phyloP scores from a whole-genome alignment of 2,113 vertebrate species.

The Ciconia maguari region DNA sequence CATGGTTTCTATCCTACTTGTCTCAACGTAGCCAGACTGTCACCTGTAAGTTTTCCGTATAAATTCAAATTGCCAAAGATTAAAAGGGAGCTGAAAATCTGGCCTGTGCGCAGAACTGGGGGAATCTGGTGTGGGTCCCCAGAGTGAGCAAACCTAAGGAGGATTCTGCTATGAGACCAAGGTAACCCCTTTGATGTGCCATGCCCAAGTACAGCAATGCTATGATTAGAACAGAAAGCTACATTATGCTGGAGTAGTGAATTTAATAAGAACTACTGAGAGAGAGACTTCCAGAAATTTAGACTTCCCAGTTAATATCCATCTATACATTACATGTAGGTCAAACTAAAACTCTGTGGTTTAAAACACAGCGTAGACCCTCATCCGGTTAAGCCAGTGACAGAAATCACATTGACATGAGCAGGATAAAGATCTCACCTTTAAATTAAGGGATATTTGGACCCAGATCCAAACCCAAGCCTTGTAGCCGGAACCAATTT shows the following conservation, averaged over 20 bases:
- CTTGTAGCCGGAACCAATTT: background rate
- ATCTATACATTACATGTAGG: background rate
- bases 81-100: slow-evolving; percentile 74
- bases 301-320: slow-evolving; percentile 5
- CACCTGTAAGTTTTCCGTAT: slow-evolving; percentile 73
- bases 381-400: background rate
- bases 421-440: background rate
- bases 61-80: slow-evolving; percentile 81
- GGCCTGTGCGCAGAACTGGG: slow-evolving; percentile 46
- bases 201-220: slow-evolving; percentile 28
- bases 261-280: slow-evolving; percentile 50
- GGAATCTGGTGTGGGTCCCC: slow-evolving; percentile 64
- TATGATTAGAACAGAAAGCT: slow-evolving; percentile 56
- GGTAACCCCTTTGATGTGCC: slow-evolving; percentile 71
- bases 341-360: background rate
- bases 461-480: background rate
- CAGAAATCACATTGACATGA: background rate
- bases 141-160: slow-evolving; percentile 60
- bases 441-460: background rate
- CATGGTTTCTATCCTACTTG: slow-evolving; percentile 73
- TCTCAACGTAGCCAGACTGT: slow-evolving; percentile 67
- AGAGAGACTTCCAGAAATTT: slow-evolving; percentile 47
- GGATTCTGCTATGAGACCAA: slow-evolving; percentile 41
- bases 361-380: background rate
- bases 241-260: slow-evolving; percentile 5